Evolutionary conservation across 2,888 invertebrate genomes (phyloP).

Genomic region (Aethes cnicana): DNA sequence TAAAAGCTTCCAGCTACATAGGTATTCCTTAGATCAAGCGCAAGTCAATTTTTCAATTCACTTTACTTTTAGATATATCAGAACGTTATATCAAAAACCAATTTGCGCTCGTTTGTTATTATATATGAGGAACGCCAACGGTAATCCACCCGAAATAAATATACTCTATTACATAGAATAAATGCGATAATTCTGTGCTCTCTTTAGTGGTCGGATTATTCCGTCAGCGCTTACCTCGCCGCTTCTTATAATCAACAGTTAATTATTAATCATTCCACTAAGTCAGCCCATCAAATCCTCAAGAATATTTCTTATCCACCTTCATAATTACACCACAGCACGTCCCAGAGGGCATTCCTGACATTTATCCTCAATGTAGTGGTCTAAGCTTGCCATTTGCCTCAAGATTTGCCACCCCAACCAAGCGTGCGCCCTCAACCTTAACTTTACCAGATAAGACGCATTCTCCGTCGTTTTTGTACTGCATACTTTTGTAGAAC

Average conservation of each 20-base stretch:
- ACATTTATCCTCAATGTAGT: constrained; percentile 47
- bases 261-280: constrained; percentile 19
- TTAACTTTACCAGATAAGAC: constrained; percentile 32
- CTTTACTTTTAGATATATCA: too few species aligned
- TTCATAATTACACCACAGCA: constrained; percentile 40
- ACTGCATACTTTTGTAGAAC: constrained; percentile 48
- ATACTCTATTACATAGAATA: too few species aligned
- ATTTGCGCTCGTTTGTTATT: too few species aligned
- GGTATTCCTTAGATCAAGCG: too few species aligned
- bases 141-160: too few species aligned
- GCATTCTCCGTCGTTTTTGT: constrained; percentile 35
- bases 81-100: too few species aligned
- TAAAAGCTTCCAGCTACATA: too few species aligned
- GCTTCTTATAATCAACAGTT: constrained; percentile 2
- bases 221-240: not conserved
- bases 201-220: too few species aligned
- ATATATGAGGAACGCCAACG: too few species aligned
- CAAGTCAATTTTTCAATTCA: too few species aligned
- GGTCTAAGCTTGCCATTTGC: constrained; percentile 37
- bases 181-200: too few species aligned
- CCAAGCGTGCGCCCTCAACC: constrained; percentile 22
- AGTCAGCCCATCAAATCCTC: constrained; percentile 26
- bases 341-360: constrained; percentile 45
- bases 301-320: constrained; percentile 37
- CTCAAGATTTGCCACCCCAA: constrained; percentile 26